phyloP scores from a whole-genome alignment of 2,888 invertebrate genomes.

The Marasmarcha lunaedactyla region DNA sequence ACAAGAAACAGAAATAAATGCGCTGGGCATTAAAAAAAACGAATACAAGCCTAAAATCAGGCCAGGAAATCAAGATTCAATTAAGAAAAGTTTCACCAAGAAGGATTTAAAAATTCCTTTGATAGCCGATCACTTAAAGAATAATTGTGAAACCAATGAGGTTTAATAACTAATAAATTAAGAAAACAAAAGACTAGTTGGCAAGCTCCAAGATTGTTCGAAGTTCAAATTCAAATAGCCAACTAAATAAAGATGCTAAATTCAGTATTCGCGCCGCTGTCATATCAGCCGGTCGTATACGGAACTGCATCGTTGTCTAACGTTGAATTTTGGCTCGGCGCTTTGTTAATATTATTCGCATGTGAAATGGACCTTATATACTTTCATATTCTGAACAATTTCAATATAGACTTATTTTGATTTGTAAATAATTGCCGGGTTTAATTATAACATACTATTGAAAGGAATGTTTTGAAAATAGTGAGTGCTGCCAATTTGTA shows the following conservation, averaged over 20 bases:
- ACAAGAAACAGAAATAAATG: too few species aligned
- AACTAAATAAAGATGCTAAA: slow-evolving; percentile 26
- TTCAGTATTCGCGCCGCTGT: slow-evolving; percentile 47
- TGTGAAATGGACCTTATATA: slow-evolving; percentile 63
- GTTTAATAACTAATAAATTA: neutral
- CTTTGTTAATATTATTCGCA: slow-evolving; percentile 45
- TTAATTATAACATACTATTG: slow-evolving; percentile 9
- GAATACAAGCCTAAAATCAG: too few species aligned
- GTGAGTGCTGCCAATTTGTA: slow-evolving; percentile 19
- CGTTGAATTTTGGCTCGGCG: slow-evolving; percentile 58
- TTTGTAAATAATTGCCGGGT: neutral
- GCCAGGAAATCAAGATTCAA: too few species aligned
- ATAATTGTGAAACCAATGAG: neutral
- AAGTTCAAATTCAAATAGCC: slow-evolving; percentile 9
- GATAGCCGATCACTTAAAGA: too few species aligned
- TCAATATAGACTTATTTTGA: slow-evolving; percentile 18
- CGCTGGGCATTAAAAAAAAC: too few species aligned
- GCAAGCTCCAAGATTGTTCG: slow-evolving; percentile 4
- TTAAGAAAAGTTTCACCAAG: too few species aligned
- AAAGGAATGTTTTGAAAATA: slow-evolving; percentile 31
- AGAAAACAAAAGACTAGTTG: neutral
- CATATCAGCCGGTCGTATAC: slow-evolving; percentile 34
- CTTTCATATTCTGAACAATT: slow-evolving; percentile 37
- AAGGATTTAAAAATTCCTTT: too few species aligned
- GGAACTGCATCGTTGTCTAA: slow-evolving; percentile 38